phyloP scores from a whole-genome alignment of 2,888 invertebrate genomes.

The Nineta flava region DNA sequence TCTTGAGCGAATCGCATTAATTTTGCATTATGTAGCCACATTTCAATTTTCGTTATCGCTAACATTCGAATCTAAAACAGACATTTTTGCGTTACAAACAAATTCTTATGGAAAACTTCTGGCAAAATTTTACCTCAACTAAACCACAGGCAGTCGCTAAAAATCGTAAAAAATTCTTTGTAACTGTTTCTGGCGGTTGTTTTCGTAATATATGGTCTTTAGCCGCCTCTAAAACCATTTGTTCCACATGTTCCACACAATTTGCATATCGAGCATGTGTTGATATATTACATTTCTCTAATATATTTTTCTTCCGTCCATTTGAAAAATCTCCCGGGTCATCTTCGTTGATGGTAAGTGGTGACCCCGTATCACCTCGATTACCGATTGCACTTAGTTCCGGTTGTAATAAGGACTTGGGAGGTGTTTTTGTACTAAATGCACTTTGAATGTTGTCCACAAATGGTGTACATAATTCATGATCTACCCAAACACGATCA shows the following conservation, averaged over 20 bases:
- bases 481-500: conserved; percentile 88
- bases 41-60: conserved; percentile 67
- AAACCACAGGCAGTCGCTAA: conserved; percentile 75
- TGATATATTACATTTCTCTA: conserved; percentile 4
- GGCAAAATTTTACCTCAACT: conserved; percentile 41
- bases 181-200: conserved; percentile 73
- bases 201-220: conserved; percentile 75
- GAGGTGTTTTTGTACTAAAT: conserved; percentile 64
- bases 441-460: conserved; percentile 82
- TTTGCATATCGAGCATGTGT: conserved; percentile 28
- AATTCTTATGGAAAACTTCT: conserved; percentile 19
- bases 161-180: conserved; percentile 74
- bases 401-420: conserved; percentile 48
- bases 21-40: conserved; percentile 94
- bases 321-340: conserved; percentile 42
- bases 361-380: conserved; percentile 29
- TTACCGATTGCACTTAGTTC: conserved; percentile 34
- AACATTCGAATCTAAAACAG: conserved; percentile 48
- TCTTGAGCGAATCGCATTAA: conserved; percentile 84
- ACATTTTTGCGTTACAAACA: conserved; percentile 7
- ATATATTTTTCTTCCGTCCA: conserved; percentile 22
- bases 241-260: conserved; percentile 54
- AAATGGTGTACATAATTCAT: conserved; percentile 76
- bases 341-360: conserved; percentile 29
- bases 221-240: conserved; percentile 69